phyloP scores from a whole-genome alignment of 2,888 invertebrate species.

The Phengaris arion region DNA sequence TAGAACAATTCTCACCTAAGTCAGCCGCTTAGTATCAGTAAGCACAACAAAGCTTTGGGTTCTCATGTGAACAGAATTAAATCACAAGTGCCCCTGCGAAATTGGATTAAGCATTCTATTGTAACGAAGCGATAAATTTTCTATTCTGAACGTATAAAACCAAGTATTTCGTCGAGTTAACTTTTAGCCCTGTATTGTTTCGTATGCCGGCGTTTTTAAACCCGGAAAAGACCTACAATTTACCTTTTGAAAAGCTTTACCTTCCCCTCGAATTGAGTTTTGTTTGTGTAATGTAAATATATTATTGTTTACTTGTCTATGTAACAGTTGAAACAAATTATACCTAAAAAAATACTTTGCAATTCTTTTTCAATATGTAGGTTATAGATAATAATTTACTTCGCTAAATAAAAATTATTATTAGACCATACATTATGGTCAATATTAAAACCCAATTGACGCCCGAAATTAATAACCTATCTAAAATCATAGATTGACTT shows the following conservation, averaged over 20 bases:
- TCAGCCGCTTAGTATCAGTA: slow-evolving; percentile 30
- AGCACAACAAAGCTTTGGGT: slow-evolving; percentile 38
- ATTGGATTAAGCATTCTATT: slow-evolving; percentile 65
- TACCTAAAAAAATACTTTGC: too few relatives aligned
- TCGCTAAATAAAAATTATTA: too few relatives aligned
- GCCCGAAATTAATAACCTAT: too few relatives aligned
- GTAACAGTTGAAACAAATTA: too few relatives aligned
- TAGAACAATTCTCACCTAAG: slow-evolving; percentile 4
- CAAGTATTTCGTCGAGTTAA: slow-evolving; percentile 46
- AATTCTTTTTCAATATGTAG: too few relatives aligned
- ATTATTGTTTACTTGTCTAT: background rate
- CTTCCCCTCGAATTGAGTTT: background rate
- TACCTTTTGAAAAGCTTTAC: slow-evolving; percentile 42
- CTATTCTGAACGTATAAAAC: slow-evolving; percentile 58
- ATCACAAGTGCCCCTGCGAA: slow-evolving; percentile 54
- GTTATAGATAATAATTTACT: too few relatives aligned
- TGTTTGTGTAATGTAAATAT: background rate
- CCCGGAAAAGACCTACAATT: slow-evolving; percentile 36
- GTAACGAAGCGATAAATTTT: slow-evolving; percentile 68
- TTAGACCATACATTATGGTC: too few relatives aligned
- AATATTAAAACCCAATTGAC: too few relatives aligned
- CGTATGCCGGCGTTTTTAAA: slow-evolving; percentile 42
- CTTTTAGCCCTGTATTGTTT: slow-evolving; percentile 49
- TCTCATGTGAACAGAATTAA: slow-evolving; percentile 54
- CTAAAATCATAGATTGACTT: too few relatives aligned